Conservation (phyloP, 2,797 vertebrate species). For the Sebastes paucispinis region DNA sequence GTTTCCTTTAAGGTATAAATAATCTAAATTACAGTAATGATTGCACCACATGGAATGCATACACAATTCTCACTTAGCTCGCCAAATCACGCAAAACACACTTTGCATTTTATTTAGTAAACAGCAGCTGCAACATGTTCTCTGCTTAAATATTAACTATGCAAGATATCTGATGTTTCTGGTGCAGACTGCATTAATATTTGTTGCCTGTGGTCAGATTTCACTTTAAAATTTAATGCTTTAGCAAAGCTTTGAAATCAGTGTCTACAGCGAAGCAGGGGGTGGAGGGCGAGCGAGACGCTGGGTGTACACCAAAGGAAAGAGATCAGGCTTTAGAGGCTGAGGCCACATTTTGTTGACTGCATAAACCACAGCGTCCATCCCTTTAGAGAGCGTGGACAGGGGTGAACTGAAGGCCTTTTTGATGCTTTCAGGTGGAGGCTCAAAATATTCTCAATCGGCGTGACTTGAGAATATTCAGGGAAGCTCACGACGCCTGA, state of each 20-base stretch:
- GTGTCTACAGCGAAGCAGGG: constrained; percentile 4
- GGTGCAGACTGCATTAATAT: constrained; percentile 57
- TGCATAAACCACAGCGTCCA: constrained; percentile 39
- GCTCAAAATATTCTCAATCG: constrained; percentile 18
- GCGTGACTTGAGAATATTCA: constrained; percentile 39
- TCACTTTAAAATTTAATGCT: constrained; percentile 66
- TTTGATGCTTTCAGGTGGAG: constrained; percentile 40
- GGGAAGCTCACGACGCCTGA: constrained; percentile 8
- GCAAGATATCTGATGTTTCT: constrained; percentile 55
- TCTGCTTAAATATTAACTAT: constrained; percentile 49
- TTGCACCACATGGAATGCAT: background rate
- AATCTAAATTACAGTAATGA: background rate
- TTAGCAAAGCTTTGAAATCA: constrained; percentile 63
- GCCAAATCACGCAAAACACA: background rate
- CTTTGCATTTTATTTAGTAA: constrained; percentile 29
- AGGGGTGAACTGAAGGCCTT: constrained; percentile 38
- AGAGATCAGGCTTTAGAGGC: constrained; percentile 22
- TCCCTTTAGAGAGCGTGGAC: constrained; percentile 43
- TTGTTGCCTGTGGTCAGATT: constrained; percentile 60
- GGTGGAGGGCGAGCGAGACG: background rate
- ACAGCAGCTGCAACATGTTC: constrained; percentile 21
- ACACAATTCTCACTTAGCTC: background rate
- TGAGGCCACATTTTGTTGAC: constrained; percentile 1
- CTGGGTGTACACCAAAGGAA: constrained; percentile 1
- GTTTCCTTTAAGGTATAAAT: background rate